A percentile compares a stretch with the other conserved stretches of the same genome.
phyloP scores from a whole-genome alignment of 2,888 invertebrate species.

The Choreutis nemorana region DNA sequence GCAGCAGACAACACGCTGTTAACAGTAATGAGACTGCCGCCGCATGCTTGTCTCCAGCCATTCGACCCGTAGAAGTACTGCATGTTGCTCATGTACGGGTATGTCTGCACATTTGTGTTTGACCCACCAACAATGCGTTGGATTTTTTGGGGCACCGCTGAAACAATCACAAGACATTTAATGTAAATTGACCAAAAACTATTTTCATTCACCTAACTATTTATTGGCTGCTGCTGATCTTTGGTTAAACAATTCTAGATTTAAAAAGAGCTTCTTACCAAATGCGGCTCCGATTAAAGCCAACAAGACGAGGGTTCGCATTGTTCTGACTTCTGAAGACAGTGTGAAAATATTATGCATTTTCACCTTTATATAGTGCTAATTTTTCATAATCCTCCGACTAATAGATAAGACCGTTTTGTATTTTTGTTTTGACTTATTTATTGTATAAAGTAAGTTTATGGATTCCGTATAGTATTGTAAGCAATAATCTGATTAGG shows the following conservation, averaged over 20 bases:
- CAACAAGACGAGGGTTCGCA: slow-evolving; percentile 21
- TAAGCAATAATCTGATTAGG: no score
- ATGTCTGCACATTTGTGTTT: slow-evolving; percentile 21
- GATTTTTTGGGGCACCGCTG: slow-evolving; percentile 23
- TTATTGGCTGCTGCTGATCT: no score
- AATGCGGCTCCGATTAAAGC: slow-evolving; percentile 23
- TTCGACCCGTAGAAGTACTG: slow-evolving; percentile 18
- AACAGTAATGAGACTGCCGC: slow-evolving; percentile 27
- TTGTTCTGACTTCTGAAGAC: slow-evolving; percentile 9
- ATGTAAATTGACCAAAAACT: background rate
- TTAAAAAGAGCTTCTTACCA: slow-evolving; percentile 20
- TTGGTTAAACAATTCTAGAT: background rate
- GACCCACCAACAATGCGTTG: slow-evolving; percentile 33
- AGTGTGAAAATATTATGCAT: slow-evolving; percentile 1
- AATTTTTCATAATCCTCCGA: no score
- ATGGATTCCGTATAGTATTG: no score
- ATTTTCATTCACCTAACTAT: no score
- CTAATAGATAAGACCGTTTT: no score
- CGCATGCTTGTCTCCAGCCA: slow-evolving; percentile 27
- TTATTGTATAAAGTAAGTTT: no score
- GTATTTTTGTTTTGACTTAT: no score
- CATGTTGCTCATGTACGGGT: slow-evolving; percentile 38
- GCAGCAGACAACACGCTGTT: slow-evolving; percentile 28
- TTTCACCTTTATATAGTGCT: slow-evolving; percentile 10
- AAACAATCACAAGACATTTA: slow-evolving; percentile 2